Base-by-base conservation (phyloP, 2,888 invertebrate species). In the Agapostemon virescens region DNA sequence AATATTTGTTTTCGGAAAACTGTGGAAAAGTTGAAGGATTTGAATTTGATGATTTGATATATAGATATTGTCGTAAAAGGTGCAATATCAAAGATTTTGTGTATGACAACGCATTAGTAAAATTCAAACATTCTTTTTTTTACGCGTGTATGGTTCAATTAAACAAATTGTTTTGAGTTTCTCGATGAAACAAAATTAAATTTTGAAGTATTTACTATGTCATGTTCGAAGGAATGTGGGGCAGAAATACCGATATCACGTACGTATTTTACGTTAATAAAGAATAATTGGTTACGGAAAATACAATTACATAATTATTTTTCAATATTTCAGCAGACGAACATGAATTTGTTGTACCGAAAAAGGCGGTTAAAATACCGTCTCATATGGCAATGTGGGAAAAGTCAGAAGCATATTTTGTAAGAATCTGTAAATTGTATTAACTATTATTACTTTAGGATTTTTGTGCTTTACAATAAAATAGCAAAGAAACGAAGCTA, bases 381-480 rank as follows among this genome's bases (percentile, higher is more conserved):
- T 94, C 94, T 26, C 97, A 97, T 89, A 95, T 98, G 95, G 93
- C 94, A 70, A 92, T 94, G 79, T 98, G 98, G 98, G 95, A 96
- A 88, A 96, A 96, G 90, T 97, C 97, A 0, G 96, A 97, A 90
- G 97, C 97, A 4, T 97, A 97, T 92, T 95, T 95, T 93, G 96
- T 96, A 93, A 93, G 93, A 90, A 79, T 69, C 45, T 36, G 0
- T n/a, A 45, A 11, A 30, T 40, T 7, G 49, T 15, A 3, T 69
- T 17, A 33, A 38, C 30, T 45, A 52, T 42, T 63, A 23, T 45
- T 30, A 64, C 71, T 52, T 36, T 13, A 4, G 33, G 9, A 6
- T 33, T 33, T 9, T 33, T 7, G 20, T 9, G 61, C n/a, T 20
- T 61, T 33, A 17, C 33, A n/a, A n/a, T n/a, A n/a, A n/a, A n/a